Conservation (phyloP, 1,140 invertebrate genomes). For the Zaprionus vittiger region DNA sequence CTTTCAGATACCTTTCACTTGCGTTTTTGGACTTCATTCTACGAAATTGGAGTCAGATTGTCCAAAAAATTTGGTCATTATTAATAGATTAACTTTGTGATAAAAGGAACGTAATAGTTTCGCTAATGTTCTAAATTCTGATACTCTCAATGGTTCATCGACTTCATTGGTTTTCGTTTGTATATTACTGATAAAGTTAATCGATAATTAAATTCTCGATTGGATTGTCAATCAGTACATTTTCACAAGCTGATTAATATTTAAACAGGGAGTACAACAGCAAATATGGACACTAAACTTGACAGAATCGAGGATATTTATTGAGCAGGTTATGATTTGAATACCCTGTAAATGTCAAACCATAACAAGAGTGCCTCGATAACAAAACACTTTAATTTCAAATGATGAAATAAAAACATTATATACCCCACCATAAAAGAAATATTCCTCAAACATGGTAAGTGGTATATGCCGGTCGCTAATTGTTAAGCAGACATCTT, state of each 20-base stretch:
- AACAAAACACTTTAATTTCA: not conserved
- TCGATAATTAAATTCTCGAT: not conserved
- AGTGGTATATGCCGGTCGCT: conserved; percentile 12
- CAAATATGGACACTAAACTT: not conserved
- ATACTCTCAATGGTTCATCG: not conserved
- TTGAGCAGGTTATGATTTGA: conserved; percentile 47
- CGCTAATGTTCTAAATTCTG: too few species aligned
- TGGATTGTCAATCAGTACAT: not conserved
- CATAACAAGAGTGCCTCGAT: not conserved
- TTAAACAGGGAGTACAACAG: not conserved
- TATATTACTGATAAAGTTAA: not conserved
- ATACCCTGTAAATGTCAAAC: not conserved
- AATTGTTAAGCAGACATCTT: not conserved
- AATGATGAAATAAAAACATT: not conserved
- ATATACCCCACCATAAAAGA: not conserved
- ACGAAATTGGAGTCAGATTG: not conserved
- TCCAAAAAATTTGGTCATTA: too few species aligned
- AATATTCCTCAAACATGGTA: not conserved
- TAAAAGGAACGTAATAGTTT: too few species aligned
- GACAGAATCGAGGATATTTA: not conserved
- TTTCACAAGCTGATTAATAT: not conserved
- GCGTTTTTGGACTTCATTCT: too few species aligned
- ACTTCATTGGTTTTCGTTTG: not conserved
- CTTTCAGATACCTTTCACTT: not conserved
- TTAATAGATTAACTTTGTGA: too few species aligned